phyloP scores from a whole-genome alignment of 2,888 invertebrate genomes.

The Drosophila diplacantha region DNA sequence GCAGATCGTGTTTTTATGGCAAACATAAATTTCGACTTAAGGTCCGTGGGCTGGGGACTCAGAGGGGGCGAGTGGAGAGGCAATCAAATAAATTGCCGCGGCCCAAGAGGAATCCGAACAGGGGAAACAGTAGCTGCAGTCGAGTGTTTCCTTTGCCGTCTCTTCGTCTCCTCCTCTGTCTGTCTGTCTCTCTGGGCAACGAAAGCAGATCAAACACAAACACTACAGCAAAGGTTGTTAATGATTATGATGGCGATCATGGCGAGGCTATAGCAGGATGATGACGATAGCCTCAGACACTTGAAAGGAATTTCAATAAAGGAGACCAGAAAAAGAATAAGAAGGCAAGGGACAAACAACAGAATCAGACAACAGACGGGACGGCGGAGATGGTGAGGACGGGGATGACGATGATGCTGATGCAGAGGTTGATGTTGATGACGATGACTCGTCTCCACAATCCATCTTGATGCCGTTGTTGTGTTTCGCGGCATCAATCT shows the following conservation, averaged over 20 bases:
- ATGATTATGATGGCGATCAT: constrained; percentile 39
- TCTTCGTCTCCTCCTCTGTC: not conserved
- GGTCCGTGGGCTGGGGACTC: constrained; percentile 51
- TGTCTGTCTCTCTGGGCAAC: constrained; percentile 23
- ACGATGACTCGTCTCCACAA: constrained; percentile 37
- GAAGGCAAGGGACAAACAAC: constrained; percentile 30
- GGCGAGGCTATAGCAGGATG: constrained; percentile 39
- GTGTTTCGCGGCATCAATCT: constrained; percentile 58
- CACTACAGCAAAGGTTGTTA: constrained; percentile 35
- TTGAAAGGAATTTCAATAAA: constrained; percentile 63
- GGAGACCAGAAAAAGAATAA: constrained; percentile 11
- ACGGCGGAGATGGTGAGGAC: constrained; percentile 6
- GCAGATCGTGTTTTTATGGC: constrained; percentile 62
- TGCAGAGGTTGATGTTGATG: constrained; percentile 22
- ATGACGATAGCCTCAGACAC: constrained; percentile 47
- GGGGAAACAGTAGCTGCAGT: constrained; percentile 60
- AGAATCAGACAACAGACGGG: constrained; percentile 19
- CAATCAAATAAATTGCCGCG: constrained; percentile 70
- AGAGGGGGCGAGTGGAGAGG: constrained; percentile 42
- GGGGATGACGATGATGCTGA: constrained; percentile 19
- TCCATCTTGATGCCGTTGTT: constrained; percentile 39
- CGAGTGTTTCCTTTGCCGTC: constrained; percentile 11
- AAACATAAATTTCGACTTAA: constrained; percentile 68
- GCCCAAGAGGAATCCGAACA: constrained; percentile 43
- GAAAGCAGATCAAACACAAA: constrained; percentile 23